phyloP scores from a whole-genome alignment of 2,113 vertebrate species.

The Chloebia gouldiae region DNA sequence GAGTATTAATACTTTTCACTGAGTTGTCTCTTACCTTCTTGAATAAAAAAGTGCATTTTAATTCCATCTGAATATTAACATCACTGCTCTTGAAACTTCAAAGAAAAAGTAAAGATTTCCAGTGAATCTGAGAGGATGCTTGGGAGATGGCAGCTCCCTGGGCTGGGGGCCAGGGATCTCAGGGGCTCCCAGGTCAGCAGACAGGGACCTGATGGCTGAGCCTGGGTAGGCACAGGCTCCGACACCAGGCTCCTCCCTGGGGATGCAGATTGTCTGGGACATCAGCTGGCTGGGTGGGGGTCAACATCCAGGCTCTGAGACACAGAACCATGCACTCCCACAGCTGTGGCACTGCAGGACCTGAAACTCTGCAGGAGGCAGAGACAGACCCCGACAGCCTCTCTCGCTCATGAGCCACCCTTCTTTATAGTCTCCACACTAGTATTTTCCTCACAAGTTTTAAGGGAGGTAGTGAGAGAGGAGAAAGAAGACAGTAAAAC shows the following conservation, averaged over 20 bases:
- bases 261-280: background rate
- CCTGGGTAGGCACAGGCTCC: background rate
- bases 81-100: background rate
- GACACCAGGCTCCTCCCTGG: background rate
- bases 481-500: background rate
- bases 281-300: accelerated
- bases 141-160: background rate
- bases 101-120: background rate
- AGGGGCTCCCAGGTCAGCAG: accelerated
- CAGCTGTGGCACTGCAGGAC: background rate
- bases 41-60: background rate
- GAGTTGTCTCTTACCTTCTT: background rate
- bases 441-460: background rate
- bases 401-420: background rate
- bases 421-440: background rate
- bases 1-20: background rate
- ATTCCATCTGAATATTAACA: background rate
- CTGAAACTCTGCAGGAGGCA: accelerated
- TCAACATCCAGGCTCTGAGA: background rate
- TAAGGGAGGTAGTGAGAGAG: no score
- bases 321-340: accelerated
- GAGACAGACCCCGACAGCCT: accelerated
- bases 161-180: accelerated
- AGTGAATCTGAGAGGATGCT: accelerated
- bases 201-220: background rate